Base-by-base conservation (phyloP, 2,113 vertebrate species). In the Siphamia tubifer region DNA sequence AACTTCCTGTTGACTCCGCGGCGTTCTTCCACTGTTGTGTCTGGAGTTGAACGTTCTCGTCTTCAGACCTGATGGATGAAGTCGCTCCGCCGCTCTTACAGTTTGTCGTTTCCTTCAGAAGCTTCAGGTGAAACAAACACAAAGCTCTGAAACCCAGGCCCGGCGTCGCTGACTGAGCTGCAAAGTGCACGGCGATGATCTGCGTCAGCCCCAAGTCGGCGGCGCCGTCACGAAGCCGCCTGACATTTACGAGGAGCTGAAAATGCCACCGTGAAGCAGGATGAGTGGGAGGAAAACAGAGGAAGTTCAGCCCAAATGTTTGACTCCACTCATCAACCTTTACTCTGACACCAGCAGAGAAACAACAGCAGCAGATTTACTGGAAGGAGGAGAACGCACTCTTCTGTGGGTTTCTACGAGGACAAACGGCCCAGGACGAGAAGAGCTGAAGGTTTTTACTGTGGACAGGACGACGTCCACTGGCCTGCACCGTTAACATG, bases 241-340 rank as follows among this genome's bases (percentile, higher is more conserved):
- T 78, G 79, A 79, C 66, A 55, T 74, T 61, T 71, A 27, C 5
- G 9, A 42, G 24, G 55, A 1, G 36, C 43, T 48, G 39, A 55
- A 62, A 72, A 70, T 39, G 71, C 64, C 62, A 16, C 45, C 6
- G 20, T 30, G 32, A 30, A 58, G 58, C 31, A 21, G n/a, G 38
- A 68, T 27, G 34, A 64, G 57, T 44, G 31, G 54, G 28, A 0
- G 34, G 54, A 54, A 31, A 36, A 54, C 57, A 44, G 32, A 61
- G 53, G 60, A 62, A 42, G 23, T 25, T 0, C 5, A 4, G 43
- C 42, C 10, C 27, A 61, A 39, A 61, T 23, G 23, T 70, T 30
- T 47, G 32, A 66, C 55, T 44, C 25, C 48, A 34, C 27, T 32
- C 56, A 21, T 62, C 48, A 27, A 49, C 69, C 36, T 51, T 63